Conservation (phyloP, 2,113 vertebrate species). For the Bostrychus sinensis region DNA sequence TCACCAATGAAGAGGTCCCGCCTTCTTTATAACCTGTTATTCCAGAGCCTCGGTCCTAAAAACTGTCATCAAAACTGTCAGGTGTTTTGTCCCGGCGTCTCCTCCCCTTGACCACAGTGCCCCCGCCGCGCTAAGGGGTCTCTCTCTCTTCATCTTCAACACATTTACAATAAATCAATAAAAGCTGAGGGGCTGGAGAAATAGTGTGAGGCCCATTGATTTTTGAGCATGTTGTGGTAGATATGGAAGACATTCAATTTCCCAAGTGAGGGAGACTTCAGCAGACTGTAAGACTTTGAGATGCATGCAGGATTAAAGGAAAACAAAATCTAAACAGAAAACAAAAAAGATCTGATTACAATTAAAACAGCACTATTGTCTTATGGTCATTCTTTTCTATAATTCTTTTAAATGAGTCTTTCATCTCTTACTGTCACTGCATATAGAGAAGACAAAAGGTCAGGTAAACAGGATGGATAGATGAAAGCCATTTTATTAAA, state of each 20-base stretch:
- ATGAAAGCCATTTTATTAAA: too few relatives aligned
- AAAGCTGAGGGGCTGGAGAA: constrained; percentile 59
- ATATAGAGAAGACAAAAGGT: not conserved
- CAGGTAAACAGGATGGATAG: too few relatives aligned
- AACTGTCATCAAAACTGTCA: constrained; percentile 25
- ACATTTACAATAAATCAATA: constrained; percentile 74
- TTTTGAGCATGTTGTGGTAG: constrained; percentile 69
- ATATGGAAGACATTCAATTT: constrained; percentile 47
- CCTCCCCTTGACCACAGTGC: constrained; percentile 40
- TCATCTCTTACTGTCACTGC: not conserved
- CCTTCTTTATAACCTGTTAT: constrained; percentile 14
- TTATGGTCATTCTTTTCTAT: constrained; percentile 7
- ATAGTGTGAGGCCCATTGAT: constrained; percentile 71
- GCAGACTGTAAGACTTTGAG: constrained; percentile 28
- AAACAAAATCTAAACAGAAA: constrained; percentile 22
- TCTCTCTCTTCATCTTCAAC: constrained; percentile 62
- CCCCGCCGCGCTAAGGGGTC: constrained; percentile 49
- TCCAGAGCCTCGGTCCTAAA: constrained; percentile 3
- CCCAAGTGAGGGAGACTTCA: constrained; percentile 24
- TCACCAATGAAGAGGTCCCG: constrained; percentile 21
- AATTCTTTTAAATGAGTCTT: not conserved
- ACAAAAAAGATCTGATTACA: constrained; percentile 21
- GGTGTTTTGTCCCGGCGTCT: constrained; percentile 16
- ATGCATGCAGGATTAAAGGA: constrained; percentile 34
- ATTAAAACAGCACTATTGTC: constrained; percentile 7